Base-by-base conservation (phyloP, 2,113 vertebrate species). In the Natator depressus region DNA sequence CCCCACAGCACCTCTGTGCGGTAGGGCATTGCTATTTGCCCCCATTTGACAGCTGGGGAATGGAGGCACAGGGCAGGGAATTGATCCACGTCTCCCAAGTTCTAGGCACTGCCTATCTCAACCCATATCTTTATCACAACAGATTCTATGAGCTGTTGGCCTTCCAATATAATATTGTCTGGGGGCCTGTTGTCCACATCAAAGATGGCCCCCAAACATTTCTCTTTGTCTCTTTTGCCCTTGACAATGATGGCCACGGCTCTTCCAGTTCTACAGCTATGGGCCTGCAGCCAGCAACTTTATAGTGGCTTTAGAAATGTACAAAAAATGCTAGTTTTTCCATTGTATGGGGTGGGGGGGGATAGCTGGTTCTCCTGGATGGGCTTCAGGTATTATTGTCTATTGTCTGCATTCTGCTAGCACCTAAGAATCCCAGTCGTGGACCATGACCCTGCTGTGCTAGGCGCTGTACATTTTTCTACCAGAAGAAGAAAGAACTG, bases 11-110 rank as follows among this genome's bases (percentile, higher is more conserved):
- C 62, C 8, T 6, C 35, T 5, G 8, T 24, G 9, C 3, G 72
- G 9, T 22, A 46, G 72, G 72, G 72, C 72, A 46, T 9, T 24
- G 72, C 38, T 25, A 75, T 25, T 46, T 9, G 10, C 31, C 72
- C 38, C 72, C 72, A 75, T 75, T 25, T 38, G 46, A 46, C 38
- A 75, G n/a, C n/a, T 46, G 10, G n/a, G 38, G 20, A 75, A 42
- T 25, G n/a, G 72, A 38, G 69, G 8, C 69, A 38, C n/a, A 42
- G n/a, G n/a, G n/a, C 62, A 69, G 35, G 35, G 62, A 35, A 0
- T 4, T 14, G 50, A 8, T 29, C 50, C 31, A 46, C 51, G 11
- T 50, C 24, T 76, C 55, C 24, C 10, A n/a, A 69, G 65, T 38
- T 69, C 65, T 35, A 65, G 31, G 62, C 29, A 10, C 10, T 72